Evolutionary conservation across 2,797 vertebrate species (phyloP).

Genomic region (Falco biarmicus): DNA sequence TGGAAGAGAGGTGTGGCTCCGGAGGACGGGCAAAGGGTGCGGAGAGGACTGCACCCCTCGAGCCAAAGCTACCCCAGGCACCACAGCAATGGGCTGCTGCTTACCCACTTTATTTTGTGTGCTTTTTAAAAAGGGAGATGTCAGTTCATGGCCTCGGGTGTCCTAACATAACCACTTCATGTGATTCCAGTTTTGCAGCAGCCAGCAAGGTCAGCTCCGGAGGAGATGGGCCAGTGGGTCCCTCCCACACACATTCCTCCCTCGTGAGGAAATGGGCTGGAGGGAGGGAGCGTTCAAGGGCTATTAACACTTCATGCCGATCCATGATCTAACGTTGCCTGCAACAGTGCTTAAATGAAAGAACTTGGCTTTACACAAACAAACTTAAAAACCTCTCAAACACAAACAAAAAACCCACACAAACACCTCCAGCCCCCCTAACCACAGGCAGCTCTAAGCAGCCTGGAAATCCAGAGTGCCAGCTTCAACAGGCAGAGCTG

Average conservation of each 20-base stretch:
- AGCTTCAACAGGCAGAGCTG: neutral
- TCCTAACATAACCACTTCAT: neutral
- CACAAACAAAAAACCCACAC: neutral
- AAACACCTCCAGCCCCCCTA: neutral
- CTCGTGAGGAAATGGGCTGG: neutral
- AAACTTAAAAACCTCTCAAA: neutral
- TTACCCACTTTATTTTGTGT: neutral
- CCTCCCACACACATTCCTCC: neutral
- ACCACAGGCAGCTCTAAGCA: neutral
- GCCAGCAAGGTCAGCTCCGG: neutral
- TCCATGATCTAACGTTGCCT: neutral
- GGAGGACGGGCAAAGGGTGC: accelerated
- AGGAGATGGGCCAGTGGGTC: neutral
- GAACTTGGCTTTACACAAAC: neutral
- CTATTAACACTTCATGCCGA: neutral
- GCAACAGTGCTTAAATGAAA: neutral
- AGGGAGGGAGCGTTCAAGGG: neutral
- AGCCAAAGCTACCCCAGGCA: neutral
- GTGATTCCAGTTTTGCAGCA: neutral
- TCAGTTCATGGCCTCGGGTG: neutral
- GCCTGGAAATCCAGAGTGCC: neutral
- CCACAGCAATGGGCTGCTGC: neutral
- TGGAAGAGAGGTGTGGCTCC: neutral
- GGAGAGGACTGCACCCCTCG: accelerated
- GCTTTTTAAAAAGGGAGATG: neutral